Base-by-base conservation (phyloP, 2,888 invertebrate genomes). In the Agrochola macilenta region DNA sequence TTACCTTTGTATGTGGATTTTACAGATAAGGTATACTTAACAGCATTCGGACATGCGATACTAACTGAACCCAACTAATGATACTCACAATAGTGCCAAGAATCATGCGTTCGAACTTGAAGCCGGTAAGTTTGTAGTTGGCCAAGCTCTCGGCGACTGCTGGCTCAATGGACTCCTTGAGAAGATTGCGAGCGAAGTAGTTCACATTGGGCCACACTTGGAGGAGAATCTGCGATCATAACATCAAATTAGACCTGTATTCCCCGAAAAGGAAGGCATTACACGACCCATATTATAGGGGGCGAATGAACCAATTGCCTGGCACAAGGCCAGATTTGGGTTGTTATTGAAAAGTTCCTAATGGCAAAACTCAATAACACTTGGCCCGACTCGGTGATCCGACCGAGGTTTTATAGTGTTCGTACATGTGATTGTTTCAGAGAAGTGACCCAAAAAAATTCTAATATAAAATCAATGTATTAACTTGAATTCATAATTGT, bases 201-300 rank as follows among this genome's bases (percentile, higher is more conserved):
- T 99, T 99, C 79, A 99, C 98, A 94, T 99, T 99, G 5, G 99
- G 99, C 99, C 99, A 99, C 69, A 99, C 97, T 97, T 99, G 99
- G 73, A 98, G 97, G 8, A 98, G 94, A 74, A 99, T 98, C 98
- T 98, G 91, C 11, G 26, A 61, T 11, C 11, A 35, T 14, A 26
- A 78, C 17, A 61, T 30, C 7, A 43, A 63, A 61, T 72, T n/a
- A 46, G 30, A 9, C 9, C 30, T 30, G 14, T 9, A 23, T 57
- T 68, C 30, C 5, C 17, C 11, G 61, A 69, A n/a, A n/a, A n/a
- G 17, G 11, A n/a, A n/a, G 17, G 35, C 11, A n/a, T 35, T 63
- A 35, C 17, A 35, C 11, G 35, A 35, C 7, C 17, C 17, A n/a
- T 20, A 17, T 65, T 20, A 35, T n/a, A 69, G 11, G 23, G 8